Percentiles rank a stretch among this genome's conserved stretches.
Evolutionary conservation across 2,113 vertebrate species (phyloP).

Genomic region (Psilopogon haemacephalus): DNA sequence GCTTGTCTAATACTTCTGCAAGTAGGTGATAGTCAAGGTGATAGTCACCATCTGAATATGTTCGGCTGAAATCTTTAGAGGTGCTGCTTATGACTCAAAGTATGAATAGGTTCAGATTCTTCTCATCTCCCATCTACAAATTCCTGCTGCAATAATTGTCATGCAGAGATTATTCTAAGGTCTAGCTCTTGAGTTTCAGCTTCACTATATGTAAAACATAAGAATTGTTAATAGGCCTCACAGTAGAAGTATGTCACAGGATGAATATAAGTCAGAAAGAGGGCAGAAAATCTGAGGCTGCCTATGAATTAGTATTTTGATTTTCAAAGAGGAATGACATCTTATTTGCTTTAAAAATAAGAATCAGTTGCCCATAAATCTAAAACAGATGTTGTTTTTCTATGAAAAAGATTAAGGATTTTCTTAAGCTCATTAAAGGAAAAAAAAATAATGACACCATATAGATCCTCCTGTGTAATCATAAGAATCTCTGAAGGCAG

Average conservation of each 20-base stretch:
- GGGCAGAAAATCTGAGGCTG: conserved; percentile 7
- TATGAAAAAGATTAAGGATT: conserved; percentile 50
- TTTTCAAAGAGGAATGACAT: conserved; percentile 47
- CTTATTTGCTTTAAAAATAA: conserved; percentile 58
- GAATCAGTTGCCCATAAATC: conserved; percentile 38
- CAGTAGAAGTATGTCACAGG: not conserved
- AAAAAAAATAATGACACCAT: conserved; percentile 1
- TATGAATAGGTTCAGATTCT: not conserved
- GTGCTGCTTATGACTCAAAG: not conserved
- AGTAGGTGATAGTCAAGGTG: not conserved
- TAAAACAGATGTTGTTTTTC: conserved; percentile 57
- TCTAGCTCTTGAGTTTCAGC: not conserved
- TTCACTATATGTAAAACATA: not conserved
- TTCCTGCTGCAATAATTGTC: not conserved
- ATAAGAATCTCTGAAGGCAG: conserved; percentile 23
- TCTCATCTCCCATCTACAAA: not conserved
- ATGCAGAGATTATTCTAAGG: not conserved
- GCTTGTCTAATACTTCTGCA: not conserved
- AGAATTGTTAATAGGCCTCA: not conserved
- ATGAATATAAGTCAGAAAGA: not conserved
- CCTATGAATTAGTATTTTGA: not conserved
- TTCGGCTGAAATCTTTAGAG: not conserved
- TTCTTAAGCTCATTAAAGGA: conserved; percentile 53
- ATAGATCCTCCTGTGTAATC: conserved; percentile 5
- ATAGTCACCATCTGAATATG: not conserved